These are phyloP conservation scores for Ptiloglossa arizonensis DNA, from an alignment of 1,140 invertebrate species.

Conservation along the genomic window DNA sequence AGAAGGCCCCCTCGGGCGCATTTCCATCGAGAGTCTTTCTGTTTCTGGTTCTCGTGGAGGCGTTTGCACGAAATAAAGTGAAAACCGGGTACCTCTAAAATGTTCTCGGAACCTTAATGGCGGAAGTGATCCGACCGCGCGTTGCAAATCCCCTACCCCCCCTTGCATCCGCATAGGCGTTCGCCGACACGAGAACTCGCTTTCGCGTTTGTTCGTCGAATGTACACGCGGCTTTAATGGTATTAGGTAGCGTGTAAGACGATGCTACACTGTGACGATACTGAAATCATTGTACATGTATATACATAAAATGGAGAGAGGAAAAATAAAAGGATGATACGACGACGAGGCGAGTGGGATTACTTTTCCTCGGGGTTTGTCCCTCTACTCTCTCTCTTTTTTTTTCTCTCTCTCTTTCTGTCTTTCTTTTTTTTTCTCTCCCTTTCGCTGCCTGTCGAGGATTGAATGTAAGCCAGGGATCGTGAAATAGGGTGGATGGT, in stretches of 20 bases:
- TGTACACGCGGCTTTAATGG: background rate
- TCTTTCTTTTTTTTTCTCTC: background rate
- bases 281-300: slow-evolving; percentile 61
- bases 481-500: background rate
- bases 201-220: slow-evolving; percentile 20
- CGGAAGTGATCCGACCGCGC: background rate
- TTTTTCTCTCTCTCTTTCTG: background rate
- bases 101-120: background rate
- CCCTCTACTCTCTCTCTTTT: background rate
- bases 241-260: slow-evolving; percentile 59
- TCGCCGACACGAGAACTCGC: background rate
- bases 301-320: slow-evolving; percentile 57
- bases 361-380: slow-evolving; percentile 34
- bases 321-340: slow-evolving; percentile 61
- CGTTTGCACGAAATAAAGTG: background rate
- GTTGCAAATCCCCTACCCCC: background rate
- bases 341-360: slow-evolving; percentile 18
- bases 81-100: background rate
- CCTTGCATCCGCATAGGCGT: background rate
- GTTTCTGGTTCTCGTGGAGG: background rate
- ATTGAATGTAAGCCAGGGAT: slow-evolving; percentile 5
- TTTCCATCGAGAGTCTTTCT: background rate
- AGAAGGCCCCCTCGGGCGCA: background rate
- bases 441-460: background rate
- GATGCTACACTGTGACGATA: slow-evolving; percentile 47